Conservation (phyloP, 2,113 vertebrate species). For the Tylochromis polylepis region DNA sequence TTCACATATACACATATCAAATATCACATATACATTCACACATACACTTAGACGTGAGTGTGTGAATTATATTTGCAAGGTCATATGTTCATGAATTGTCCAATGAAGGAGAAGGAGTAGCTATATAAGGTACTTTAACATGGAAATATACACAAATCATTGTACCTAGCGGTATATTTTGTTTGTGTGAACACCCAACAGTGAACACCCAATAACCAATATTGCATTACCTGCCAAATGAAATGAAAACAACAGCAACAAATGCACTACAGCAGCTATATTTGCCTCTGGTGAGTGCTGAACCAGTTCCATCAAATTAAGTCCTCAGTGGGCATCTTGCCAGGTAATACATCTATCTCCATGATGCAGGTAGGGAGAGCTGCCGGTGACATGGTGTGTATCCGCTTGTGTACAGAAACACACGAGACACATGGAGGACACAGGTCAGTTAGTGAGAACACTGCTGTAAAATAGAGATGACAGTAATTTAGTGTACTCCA, state of each 20-base stretch:
- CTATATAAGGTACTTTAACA: background rate
- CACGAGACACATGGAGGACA: constrained; percentile 4
- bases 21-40: background rate
- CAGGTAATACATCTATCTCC: constrained; percentile 29
- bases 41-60: background rate
- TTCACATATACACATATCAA: background rate
- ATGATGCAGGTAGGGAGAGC: constrained; percentile 19
- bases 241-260: background rate
- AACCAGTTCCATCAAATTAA: background rate
- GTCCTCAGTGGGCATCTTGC: background rate
- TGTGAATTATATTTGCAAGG: background rate
- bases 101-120: background rate
- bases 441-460: constrained; percentile 1
- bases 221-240: background rate
- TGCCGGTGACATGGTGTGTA: background rate
- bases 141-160: background rate
- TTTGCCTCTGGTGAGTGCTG: background rate
- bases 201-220: background rate
- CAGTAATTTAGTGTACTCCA: background rate
- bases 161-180: background rate
- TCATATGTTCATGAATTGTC: background rate
- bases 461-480: constrained; percentile 1
- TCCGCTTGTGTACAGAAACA: background rate
- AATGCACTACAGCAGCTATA: background rate
- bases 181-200: background rate